These are phyloP conservation scores for Dynastes maya DNA, from an alignment of 2,888 invertebrate genomes.

Conservation along the genomic window DNA sequence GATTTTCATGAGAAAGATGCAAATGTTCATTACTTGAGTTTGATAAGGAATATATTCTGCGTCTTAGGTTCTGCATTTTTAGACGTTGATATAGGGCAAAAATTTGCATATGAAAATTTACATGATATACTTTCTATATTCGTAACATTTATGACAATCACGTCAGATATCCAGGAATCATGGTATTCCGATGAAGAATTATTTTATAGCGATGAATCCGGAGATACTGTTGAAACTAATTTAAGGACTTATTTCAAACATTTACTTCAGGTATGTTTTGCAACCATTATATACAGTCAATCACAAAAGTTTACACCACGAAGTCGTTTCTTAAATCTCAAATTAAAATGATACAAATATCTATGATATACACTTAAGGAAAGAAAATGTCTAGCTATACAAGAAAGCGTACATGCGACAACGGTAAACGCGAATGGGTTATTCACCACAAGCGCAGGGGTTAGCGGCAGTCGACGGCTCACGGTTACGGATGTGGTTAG, in stretches of 20 bases:
- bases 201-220: constrained; percentile 50
- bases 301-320: too few species aligned
- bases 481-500: too few species aligned
- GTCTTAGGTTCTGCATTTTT: constrained; percentile 50
- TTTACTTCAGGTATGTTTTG: constrained; percentile 46
- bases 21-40: constrained; percentile 36
- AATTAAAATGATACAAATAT: too few species aligned
- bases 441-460: too few species aligned
- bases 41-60: constrained; percentile 51
- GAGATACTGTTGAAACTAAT: constrained; percentile 46
- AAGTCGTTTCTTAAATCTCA: too few species aligned
- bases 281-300: too few species aligned
- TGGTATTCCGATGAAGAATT: constrained; percentile 53
- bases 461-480: too few species aligned
- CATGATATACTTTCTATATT: constrained; percentile 54
- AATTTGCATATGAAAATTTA: constrained; percentile 49
- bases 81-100: constrained; percentile 44
- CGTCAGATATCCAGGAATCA: constrained; percentile 51
- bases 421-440: too few species aligned
- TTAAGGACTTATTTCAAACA: constrained; percentile 47
- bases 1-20: constrained; percentile 52
- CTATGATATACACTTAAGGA: too few species aligned
- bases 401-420: too few species aligned
- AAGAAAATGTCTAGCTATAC: too few species aligned
- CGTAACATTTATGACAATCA: constrained; percentile 55